A percentile compares a stretch with the other conserved stretches of the same genome.
phyloP scores from a whole-genome alignment of 2,888 invertebrate species.

The Pollenia labialis region DNA sequence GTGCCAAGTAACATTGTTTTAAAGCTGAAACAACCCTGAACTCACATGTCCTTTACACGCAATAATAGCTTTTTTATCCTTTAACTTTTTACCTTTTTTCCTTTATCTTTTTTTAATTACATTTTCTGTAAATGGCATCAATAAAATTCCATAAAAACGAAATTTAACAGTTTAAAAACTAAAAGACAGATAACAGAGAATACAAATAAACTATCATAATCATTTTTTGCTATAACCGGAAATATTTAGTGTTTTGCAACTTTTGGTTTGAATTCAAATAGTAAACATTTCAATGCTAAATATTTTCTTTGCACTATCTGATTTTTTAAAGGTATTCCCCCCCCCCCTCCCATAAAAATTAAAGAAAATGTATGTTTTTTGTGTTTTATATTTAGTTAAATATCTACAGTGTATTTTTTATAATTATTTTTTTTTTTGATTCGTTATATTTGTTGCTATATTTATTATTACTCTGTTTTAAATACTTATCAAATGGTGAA shows the following conservation, averaged over 20 bases:
- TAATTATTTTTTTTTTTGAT: neutral
- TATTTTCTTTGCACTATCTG: constrained; percentile 34
- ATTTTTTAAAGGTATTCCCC: neutral
- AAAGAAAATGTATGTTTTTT: neutral
- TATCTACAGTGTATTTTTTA: too few relatives aligned
- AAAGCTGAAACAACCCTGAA: constrained; percentile 17
- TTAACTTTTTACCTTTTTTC: constrained; percentile 18
- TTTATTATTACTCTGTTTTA: constrained; percentile 1
- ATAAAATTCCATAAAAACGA: constrained; percentile 12
- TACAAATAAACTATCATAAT: constrained; percentile 23
- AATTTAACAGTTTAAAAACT: constrained; percentile 13
- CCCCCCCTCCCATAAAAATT: neutral
- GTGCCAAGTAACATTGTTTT: neutral
- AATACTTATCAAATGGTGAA: constrained; percentile 16
- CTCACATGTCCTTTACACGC: constrained; percentile 48
- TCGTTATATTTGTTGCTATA: neutral
- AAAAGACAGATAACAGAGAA: constrained; percentile 21
- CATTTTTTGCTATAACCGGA: constrained; percentile 9
- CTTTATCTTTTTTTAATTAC: constrained; percentile 1
- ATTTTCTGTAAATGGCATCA: constrained; percentile 24
- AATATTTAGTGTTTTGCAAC: constrained; percentile 3
- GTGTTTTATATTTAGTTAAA: too few relatives aligned
- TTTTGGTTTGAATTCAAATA: neutral
- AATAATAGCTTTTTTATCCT: constrained; percentile 7
- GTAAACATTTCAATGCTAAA: constrained; percentile 7